A percentile compares a stretch with the other conserved stretches of the same genome.
phyloP scores from a whole-genome alignment of 2,888 invertebrate species.

The Oconnorella tubifera region DNA sequence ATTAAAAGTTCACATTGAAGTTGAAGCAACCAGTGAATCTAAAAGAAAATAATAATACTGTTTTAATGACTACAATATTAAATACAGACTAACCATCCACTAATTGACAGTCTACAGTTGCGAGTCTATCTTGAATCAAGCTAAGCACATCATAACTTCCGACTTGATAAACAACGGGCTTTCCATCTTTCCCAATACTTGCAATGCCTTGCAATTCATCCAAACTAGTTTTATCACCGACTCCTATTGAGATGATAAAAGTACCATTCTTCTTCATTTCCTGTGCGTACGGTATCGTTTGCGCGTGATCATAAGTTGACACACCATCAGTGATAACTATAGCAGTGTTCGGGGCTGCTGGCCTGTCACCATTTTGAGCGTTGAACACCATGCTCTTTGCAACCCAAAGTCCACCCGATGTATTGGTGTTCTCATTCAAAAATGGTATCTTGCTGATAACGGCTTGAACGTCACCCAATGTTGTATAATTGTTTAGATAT shows the following conservation, averaged over 20 bases:
- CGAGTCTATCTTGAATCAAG: not conserved
- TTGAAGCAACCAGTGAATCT: no score
- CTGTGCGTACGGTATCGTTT: slow-evolving; percentile 25
- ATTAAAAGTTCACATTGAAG: no score
- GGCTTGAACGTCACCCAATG: slow-evolving; percentile 7
- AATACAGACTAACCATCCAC: not conserved
- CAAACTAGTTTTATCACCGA: slow-evolving; percentile 18
- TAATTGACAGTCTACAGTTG: not conserved
- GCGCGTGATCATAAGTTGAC: slow-evolving; percentile 37
- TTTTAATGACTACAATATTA: no score
- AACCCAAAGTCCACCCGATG: slow-evolving; percentile 22
- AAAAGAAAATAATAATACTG: no score
- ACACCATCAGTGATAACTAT: slow-evolving; percentile 46
- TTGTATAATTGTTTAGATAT: slow-evolving; percentile 21
- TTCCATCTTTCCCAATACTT: no score
- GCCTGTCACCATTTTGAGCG: slow-evolving; percentile 41
- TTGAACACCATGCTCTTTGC: slow-evolving; percentile 40
- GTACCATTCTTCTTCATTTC: slow-evolving; percentile 25
- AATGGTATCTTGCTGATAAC: slow-evolving; percentile 20
- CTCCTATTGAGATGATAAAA: slow-evolving; percentile 28
- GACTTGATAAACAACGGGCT: not conserved
- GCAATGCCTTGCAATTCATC: slow-evolving; percentile 26
- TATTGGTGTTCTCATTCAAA: slow-evolving; percentile 27
- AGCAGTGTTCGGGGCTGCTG: slow-evolving; percentile 39
- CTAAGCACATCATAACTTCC: not conserved